A percentile compares a stretch with the other conserved stretches of the same genome.
These are phyloP conservation scores for Anoplophora glabripennis DNA, from an alignment of 1,140 invertebrate genomes.

Conservation along the genomic window DNA sequence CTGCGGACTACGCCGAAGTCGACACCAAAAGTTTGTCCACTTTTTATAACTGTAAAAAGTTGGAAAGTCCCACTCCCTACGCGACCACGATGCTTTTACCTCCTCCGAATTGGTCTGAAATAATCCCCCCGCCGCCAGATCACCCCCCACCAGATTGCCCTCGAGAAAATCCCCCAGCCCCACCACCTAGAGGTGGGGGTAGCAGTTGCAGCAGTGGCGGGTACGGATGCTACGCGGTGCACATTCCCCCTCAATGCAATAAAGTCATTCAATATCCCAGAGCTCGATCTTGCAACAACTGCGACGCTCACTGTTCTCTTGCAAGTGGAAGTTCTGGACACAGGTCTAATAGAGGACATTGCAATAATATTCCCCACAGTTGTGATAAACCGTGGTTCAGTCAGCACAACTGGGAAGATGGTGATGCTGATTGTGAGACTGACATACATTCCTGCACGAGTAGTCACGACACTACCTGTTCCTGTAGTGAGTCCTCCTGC, in stretches of 20 bases:
- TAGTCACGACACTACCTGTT: slow-evolving; percentile 48
- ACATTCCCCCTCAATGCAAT: slow-evolving; percentile 34
- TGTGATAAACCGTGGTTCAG: slow-evolving; percentile 43
- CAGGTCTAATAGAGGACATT: slow-evolving; percentile 28
- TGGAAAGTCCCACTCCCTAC: slow-evolving; percentile 75
- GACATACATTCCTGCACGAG: slow-evolving; percentile 46
- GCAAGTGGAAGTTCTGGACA: slow-evolving; percentile 37
- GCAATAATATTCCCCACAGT: slow-evolving; percentile 30
- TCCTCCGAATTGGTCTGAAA: slow-evolving; percentile 73
- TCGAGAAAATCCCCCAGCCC: slow-evolving; percentile 39
- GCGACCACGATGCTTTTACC: slow-evolving; percentile 70
- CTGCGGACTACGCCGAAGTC: slow-evolving; percentile 73
- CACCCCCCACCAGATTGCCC: slow-evolving; percentile 66
- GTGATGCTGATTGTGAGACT: slow-evolving; percentile 34
- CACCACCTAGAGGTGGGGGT: slow-evolving; percentile 36
- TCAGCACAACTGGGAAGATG: slow-evolving; percentile 37
- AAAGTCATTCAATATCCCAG: slow-evolving; percentile 37
- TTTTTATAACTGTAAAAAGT: slow-evolving; percentile 65
- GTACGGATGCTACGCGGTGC: slow-evolving; percentile 46
- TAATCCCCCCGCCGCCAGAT: slow-evolving; percentile 75
- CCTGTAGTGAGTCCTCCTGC: slow-evolving; percentile 48
- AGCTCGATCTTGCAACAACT: slow-evolving; percentile 41
- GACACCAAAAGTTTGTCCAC: slow-evolving; percentile 72
- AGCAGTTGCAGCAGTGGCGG: slow-evolving; percentile 42
- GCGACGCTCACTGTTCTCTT: slow-evolving; percentile 31